Conservation (phyloP, 2,888 invertebrate genomes). For the Flabesymbios commensalis region DNA sequence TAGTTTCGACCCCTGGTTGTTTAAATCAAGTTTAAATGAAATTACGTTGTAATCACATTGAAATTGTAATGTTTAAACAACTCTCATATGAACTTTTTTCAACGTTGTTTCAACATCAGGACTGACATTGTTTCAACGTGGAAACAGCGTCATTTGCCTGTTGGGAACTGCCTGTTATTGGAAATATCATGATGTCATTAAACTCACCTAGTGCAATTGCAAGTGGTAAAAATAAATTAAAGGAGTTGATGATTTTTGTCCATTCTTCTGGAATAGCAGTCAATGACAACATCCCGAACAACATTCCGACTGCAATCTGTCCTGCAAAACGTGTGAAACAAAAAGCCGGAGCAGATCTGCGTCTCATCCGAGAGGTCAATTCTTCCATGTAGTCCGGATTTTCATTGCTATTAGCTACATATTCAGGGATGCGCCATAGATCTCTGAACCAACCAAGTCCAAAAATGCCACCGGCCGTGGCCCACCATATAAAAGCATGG, state of each 20-base stretch:
- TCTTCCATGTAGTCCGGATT: neutral
- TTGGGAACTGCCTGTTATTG: no score
- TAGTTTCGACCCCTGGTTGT: no score
- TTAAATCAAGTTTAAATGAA: no score
- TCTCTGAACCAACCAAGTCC: constrained; percentile 88
- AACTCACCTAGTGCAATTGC: neutral
- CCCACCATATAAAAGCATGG: constrained; percentile 90
- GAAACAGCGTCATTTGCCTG: no score
- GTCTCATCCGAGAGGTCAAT: neutral
- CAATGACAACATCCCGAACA: neutral
- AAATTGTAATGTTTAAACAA: no score
- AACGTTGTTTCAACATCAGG: no score
- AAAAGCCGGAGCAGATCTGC: neutral
- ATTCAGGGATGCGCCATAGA: constrained; percentile 79
- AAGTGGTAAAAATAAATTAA: neutral
- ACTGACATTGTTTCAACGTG: no score
- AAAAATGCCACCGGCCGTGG: constrained; percentile 79
- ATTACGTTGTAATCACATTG: no score
- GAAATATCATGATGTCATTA: no score
- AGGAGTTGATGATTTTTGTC: neutral
- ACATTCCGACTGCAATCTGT: neutral
- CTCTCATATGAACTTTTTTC: no score
- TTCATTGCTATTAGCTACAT: constrained; percentile 65
- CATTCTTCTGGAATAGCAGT: neutral
- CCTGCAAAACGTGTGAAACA: neutral